Percentiles rank a stretch among this genome's conserved stretches.
These are phyloP conservation scores for Cremastinae sp. DNA, from an alignment of 2,888 invertebrate species.

Conservation along the genomic window DNA sequence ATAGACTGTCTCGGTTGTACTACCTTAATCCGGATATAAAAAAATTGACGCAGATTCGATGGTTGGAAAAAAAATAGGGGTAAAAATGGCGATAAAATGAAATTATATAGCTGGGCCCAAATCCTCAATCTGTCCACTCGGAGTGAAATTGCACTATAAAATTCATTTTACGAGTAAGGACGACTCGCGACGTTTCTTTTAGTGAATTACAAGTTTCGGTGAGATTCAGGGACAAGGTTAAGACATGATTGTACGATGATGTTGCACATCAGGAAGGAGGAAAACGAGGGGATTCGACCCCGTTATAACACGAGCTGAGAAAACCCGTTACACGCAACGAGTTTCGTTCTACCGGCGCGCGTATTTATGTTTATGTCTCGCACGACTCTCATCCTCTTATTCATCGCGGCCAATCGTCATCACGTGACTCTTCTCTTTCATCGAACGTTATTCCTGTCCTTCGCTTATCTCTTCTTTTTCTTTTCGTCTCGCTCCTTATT, in stretches of 20 bases:
- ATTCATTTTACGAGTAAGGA: too few relatives aligned
- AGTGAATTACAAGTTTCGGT: not conserved
- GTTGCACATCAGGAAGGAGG: constrained; percentile 66
- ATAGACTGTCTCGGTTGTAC: too few relatives aligned
- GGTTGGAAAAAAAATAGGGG: too few relatives aligned
- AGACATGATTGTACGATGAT: constrained; percentile 10
- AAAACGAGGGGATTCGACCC: constrained; percentile 73
- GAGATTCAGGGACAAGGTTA: not conserved
- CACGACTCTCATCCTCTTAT: too few relatives aligned
- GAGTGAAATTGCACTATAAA: too few relatives aligned
- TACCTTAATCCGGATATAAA: too few relatives aligned
- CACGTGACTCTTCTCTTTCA: not conserved
- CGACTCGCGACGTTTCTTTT: not conserved
- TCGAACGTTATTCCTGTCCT: constrained; percentile 13
- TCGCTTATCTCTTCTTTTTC: constrained; percentile 8
- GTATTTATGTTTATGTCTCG: too few relatives aligned
- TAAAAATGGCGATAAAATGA: too few relatives aligned
- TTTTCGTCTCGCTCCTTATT: too few relatives aligned
- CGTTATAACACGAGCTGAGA: constrained; percentile 69
- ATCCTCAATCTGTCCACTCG: not conserved
- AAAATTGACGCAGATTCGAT: too few relatives aligned
- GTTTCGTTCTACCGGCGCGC: constrained; percentile 13
- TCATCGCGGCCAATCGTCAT: constrained; percentile 36
- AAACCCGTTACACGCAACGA: constrained; percentile 72
- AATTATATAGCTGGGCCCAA: too few relatives aligned